Evolutionary conservation across 2,888 invertebrate species (phyloP).

Genomic region (Electrophaes corylata): DNA sequence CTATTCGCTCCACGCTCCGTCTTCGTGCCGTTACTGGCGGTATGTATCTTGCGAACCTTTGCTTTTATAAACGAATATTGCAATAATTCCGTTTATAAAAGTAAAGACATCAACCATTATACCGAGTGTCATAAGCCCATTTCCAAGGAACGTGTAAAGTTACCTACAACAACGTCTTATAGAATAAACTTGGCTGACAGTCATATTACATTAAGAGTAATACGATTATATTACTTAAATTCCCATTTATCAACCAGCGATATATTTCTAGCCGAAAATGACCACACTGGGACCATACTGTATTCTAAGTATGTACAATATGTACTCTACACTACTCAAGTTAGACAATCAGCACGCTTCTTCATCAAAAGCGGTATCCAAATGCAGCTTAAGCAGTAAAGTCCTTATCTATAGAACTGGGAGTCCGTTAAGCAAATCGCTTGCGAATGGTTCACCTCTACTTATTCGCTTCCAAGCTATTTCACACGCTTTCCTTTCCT

Average conservation of each 20-base stretch:
- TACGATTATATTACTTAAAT: too few relatives aligned
- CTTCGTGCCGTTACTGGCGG: slow-evolving; percentile 17
- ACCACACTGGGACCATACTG: too few relatives aligned
- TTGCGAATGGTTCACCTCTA: slow-evolving; percentile 32
- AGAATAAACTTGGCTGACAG: too few relatives aligned
- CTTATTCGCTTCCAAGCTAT: slow-evolving; percentile 39
- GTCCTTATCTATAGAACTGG: slow-evolving; percentile 10
- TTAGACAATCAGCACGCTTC: neutral
- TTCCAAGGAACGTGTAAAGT: too few relatives aligned
- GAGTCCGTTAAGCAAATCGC: slow-evolving; percentile 34
- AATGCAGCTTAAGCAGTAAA: neutral
- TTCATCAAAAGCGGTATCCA: neutral
- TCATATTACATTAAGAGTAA: too few relatives aligned
- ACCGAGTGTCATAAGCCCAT: too few relatives aligned
- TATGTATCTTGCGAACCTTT: slow-evolving; percentile 19
- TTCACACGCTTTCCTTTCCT: slow-evolving; percentile 37
- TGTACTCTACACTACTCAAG: too few relatives aligned
- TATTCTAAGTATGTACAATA: too few relatives aligned
- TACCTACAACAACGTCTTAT: too few relatives aligned
- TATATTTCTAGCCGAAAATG: too few relatives aligned
- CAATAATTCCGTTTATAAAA: neutral
- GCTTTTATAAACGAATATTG: neutral
- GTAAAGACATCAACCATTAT: too few relatives aligned
- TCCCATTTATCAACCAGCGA: too few relatives aligned
- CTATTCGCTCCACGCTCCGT: slow-evolving; percentile 26